Conservation (phyloP, 1,140 invertebrate genomes). For the Drosophila carrolli region DNA sequence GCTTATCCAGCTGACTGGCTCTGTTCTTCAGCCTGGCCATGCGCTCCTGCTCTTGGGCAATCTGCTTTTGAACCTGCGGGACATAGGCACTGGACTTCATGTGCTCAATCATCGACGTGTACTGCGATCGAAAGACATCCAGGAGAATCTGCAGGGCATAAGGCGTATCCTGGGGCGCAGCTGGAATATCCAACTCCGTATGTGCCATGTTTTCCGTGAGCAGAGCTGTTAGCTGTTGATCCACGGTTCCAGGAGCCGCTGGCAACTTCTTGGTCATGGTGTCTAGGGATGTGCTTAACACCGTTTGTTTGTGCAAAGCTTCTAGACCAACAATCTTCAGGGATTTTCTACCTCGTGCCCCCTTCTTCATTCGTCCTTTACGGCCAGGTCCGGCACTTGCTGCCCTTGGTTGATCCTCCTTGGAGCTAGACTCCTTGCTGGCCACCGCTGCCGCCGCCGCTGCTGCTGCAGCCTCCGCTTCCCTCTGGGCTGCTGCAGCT, state of each 20-base stretch:
- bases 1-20: conserved; percentile 94
- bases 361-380: conserved; percentile 77
- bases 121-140: conserved; percentile 93
- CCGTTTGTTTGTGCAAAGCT: conserved; percentile 94
- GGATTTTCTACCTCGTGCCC: conserved; percentile 64
- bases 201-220: conserved; percentile 89
- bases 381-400: conserved; percentile 62
- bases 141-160: conserved; percentile 94
- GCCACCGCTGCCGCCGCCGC: conserved; percentile 53
- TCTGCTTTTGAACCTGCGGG: conserved; percentile 89
- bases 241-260: conserved; percentile 94
- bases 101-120: conserved; percentile 91
- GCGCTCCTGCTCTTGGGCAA: conserved; percentile 93
- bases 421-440: conserved; percentile 71
- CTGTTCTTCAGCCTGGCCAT: conserved; percentile 92
- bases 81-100: conserved; percentile 93
- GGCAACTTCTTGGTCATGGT: conserved; percentile 89
- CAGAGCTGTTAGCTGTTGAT: conserved; percentile 93
- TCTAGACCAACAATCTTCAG: conserved; percentile 92
- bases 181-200: conserved; percentile 92
- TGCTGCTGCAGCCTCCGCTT: conserved; percentile 70
- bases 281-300: conserved; percentile 91
- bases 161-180: conserved; percentile 90
- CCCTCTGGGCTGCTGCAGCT: conserved; percentile 76
- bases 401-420: conserved; percentile 58